These are phyloP conservation scores for Microdon myrmicae DNA, from an alignment of 2,888 invertebrate species.

Conservation along the genomic window DNA sequence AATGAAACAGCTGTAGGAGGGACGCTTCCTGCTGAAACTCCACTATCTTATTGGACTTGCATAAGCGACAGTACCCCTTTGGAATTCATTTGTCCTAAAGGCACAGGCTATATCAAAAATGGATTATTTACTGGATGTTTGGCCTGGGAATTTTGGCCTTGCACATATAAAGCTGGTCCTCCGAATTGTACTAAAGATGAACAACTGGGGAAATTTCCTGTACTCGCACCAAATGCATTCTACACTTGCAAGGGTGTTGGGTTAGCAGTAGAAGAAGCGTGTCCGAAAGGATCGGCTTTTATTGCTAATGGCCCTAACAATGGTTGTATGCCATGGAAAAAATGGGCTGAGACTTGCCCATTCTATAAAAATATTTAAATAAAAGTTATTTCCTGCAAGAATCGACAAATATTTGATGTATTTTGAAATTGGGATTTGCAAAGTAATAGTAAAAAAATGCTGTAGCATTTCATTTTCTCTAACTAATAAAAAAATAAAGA, in stretches of 20 bases:
- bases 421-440: no score
- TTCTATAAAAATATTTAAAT: no score
- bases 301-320: neutral
- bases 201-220: neutral
- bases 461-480: no score
- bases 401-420: no score
- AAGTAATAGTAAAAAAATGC: no score
- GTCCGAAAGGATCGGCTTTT: slow-evolving; percentile 13
- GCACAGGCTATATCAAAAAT: slow-evolving; percentile 17
- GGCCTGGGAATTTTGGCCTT: slow-evolving; percentile 16
- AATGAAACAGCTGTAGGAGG: slow-evolving; percentile 12
- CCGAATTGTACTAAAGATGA: slow-evolving; percentile 4
- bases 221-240: neutral
- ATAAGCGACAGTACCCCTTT: slow-evolving; percentile 1
- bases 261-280: neutral
- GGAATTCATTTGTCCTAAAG: neutral
- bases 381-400: no score
- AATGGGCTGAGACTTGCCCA: slow-evolving; percentile 13
- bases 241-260: slow-evolving; percentile 4
- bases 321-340: slow-evolving; percentile 8
- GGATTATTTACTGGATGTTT: slow-evolving; percentile 24
- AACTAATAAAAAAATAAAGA: no score
- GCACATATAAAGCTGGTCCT: slow-evolving; percentile 6
- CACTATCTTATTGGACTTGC: slow-evolving; percentile 5
- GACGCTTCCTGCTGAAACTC: neutral